These are phyloP conservation scores for Neofelis nebulosa DNA, from an alignment of 2,113 vertebrate species.

Conservation along the genomic window DNA sequence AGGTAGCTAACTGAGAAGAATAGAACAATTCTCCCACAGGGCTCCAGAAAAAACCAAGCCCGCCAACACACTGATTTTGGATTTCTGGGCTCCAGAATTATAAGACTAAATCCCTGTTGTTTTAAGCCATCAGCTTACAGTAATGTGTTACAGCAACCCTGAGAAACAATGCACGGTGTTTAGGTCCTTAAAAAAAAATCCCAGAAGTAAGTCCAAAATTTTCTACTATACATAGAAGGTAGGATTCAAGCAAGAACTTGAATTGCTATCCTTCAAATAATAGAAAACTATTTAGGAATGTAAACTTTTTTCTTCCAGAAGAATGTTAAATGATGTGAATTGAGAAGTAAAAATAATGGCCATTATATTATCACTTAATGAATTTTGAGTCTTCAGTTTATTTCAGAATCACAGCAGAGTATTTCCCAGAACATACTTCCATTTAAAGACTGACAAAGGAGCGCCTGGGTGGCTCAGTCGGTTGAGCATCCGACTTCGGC, in stretches of 20 bases:
- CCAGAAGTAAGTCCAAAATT: background rate
- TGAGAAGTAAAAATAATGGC: background rate
- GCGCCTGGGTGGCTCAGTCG: too few relatives aligned
- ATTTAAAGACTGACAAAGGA: background rate
- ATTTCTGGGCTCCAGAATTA: background rate
- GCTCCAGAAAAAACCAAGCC: background rate
- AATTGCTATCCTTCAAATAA: background rate
- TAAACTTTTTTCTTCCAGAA: background rate
- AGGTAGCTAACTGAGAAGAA: background rate
- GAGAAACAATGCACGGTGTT: background rate
- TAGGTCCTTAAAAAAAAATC: slow-evolving; percentile 9
- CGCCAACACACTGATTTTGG: background rate
- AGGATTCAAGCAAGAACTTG: background rate
- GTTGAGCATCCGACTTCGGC: too few relatives aligned
- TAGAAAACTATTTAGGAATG: background rate
- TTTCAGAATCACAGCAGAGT: background rate
- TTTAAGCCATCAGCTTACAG: background rate
- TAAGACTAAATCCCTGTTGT: background rate
- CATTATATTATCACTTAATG: background rate
- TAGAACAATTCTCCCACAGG: background rate
- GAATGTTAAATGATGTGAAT: background rate
- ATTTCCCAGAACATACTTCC: background rate
- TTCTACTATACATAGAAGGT: background rate
- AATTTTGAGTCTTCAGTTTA: background rate
- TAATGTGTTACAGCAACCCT: background rate